These are phyloP conservation scores for Meriones unguiculatus DNA, from an alignment of 2,113 vertebrate species.

Conservation along the genomic window DNA sequence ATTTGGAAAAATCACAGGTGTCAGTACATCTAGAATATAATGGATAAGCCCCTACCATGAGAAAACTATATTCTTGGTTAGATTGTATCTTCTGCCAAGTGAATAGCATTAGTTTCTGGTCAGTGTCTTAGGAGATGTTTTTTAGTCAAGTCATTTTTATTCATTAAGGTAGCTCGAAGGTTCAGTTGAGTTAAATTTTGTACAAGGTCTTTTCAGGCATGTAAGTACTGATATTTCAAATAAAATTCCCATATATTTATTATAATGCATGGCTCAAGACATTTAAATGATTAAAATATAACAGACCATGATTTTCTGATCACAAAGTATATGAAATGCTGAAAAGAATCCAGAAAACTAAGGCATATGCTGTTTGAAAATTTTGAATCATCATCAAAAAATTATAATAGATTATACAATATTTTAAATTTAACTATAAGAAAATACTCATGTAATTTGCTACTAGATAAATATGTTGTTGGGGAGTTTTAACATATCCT, in stretches of 20 bases:
- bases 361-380: background rate
- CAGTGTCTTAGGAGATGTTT: background rate
- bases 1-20: background rate
- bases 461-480: background rate
- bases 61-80: background rate
- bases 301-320: background rate
- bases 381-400: background rate
- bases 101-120: background rate
- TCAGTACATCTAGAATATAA: background rate
- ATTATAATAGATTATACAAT: background rate
- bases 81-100: too few species aligned
- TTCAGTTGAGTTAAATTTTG: background rate
- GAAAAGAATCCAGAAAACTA: background rate
- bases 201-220: conserved; percentile 1
- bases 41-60: background rate
- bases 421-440: background rate
- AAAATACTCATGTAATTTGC: background rate
- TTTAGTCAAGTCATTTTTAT: background rate
- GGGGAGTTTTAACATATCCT: background rate
- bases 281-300: conserved; percentile 4
- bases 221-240: background rate
- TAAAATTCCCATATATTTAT: background rate
- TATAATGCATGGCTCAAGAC: background rate
- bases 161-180: background rate
- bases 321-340: background rate